Evolutionary conservation across 2,113 vertebrate species (phyloP).

Genomic region (Lucifuga dentata): DNA sequence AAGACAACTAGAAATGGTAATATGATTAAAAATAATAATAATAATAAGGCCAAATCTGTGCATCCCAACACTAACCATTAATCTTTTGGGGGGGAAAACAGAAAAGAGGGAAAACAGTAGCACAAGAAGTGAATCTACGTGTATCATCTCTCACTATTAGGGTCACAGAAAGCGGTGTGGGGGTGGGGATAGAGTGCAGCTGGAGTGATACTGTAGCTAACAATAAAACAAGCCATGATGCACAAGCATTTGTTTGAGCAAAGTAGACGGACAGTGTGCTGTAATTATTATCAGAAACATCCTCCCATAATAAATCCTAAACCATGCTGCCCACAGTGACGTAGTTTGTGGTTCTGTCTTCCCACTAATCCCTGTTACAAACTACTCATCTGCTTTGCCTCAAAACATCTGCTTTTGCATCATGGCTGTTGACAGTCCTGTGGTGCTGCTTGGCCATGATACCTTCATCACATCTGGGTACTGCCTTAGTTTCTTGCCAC

Average conservation of each 20-base stretch:
- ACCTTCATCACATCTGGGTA: slow-evolving; percentile 99
- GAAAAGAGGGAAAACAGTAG: slow-evolving; percentile 47
- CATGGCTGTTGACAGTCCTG: slow-evolving; percentile 14
- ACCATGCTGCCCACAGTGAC: slow-evolving; percentile 3
- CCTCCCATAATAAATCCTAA: slow-evolving; percentile 16
- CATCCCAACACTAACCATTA: slow-evolving; percentile 71
- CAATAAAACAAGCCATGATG: slow-evolving; percentile 39
- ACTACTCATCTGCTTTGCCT: slow-evolving; percentile 52
- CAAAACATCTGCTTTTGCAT: slow-evolving; percentile 61
- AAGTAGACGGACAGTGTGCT: slow-evolving; percentile 37
- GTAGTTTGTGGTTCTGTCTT: slow-evolving; percentile 3
- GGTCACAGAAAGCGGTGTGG: slow-evolving; percentile 58
- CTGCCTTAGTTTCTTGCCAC: slow-evolving; percentile 97
- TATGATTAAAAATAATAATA: too few relatives aligned
- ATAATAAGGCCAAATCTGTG: slow-evolving; percentile 70
- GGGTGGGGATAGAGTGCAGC: slow-evolving; percentile 37
- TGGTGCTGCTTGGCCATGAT: slow-evolving; percentile 48
- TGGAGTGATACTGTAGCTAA: slow-evolving; percentile 42
- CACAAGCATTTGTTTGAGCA: slow-evolving; percentile 62
- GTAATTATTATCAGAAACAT: slow-evolving; percentile 8
- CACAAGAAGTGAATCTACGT: slow-evolving; percentile 59
- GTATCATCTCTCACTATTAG: slow-evolving; percentile 66
- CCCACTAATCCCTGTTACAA: slow-evolving; percentile 19
- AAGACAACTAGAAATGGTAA: slow-evolving; percentile 25
- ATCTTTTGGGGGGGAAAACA: slow-evolving; percentile 6